Evolutionary conservation across 2,888 invertebrate genomes (phyloP), one percentile per base, ranked within the genome.

Genomic region (Phasia obesa): DNA sequence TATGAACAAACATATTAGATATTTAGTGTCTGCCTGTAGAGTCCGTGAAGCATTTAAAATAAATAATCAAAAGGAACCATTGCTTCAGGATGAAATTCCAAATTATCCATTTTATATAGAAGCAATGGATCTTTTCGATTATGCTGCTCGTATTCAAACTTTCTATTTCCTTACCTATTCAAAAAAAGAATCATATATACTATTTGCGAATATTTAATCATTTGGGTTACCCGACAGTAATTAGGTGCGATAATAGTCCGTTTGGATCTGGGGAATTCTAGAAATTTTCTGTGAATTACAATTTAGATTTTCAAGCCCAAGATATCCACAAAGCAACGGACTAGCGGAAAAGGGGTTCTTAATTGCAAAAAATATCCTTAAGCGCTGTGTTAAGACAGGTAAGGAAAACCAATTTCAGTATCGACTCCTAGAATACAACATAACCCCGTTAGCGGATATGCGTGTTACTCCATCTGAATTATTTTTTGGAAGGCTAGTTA

Each of bases 271-370:
- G n/a, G n/a, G n/a, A n/a, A n/a, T n/a, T n/a, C n/a, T n/a, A n/a
- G n/a, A n/a, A n/a, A n/a, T n/a, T n/a, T n/a, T n/a, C n/a, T n/a
- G n/a, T n/a, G n/a, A n/a, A n/a, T n/a, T n/a, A n/a, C n/a, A n/a
- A n/a, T n/a, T n/a, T n/a, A n/a, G n/a, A n/a, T n/a, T n/a, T n/a
- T n/a, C n/a, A n/a, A n/a, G n/a, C n/a, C n/a, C n/a, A n/a, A n/a
- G n/a, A n/a, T n/a, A n/a, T n/a, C n/a, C n/a, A n/a, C n/a, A n/a
- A n/a, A n/a, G n/a, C n/a, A n/a, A n/a, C n/a, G n/a, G n/a, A n/a
- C n/a, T 85, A 19, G 84, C 86, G 4, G 85, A 85, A 55, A 85
- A 85, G 42, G 85, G 84, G 6, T 85, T 86, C 2, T 17, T 17
- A 17, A 47, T 47, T 19, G 47, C 47, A 2, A 5, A n/a, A n/a